Evolutionary conservation across 1,140 invertebrate genomes (phyloP), one percentile per base, ranked within the genome.

Genomic region (Ips nitidus): DNA sequence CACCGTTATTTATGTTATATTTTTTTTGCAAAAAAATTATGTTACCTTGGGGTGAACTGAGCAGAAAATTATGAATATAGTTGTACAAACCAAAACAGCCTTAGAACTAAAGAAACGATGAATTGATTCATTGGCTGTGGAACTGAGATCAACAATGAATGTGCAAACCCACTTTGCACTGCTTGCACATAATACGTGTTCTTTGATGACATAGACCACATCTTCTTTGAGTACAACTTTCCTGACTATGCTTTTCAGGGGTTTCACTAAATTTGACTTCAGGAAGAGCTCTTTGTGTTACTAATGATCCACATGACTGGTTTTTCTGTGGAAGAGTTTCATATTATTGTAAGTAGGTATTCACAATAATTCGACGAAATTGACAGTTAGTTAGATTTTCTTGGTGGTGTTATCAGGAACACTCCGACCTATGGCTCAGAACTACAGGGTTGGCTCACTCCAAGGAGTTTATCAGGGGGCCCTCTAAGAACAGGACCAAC

Each of bases 161-260:
- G 37, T 43, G 59, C 5, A 61, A 37, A 4, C 59, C 57, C 4
- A 61, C 22, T 45, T 61, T 45, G 8, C 22, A 61, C 8, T 47
- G 1, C 1, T 1, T 2, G 3, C 59, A 61, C 36, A 5, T 61
- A 22, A 38, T 43, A 1, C 42, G 8, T 22, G 59, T 61, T 3
- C 41, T 6, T 4, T 61, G 8, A 37, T 61, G 59, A 50, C 59
- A 61, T 4, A 36, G 22, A 4, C n/a, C 59, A 8, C 59, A 61
- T 47, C 41, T 43, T 61, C n/a, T 37, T 36, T 61, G 59, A 2
- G 4, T 45, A 36, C 37, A 58, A 41, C 40, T 3, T 1, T 41
- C 40, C 7, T 40, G 2, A 5, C 1, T 2, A 37, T 61, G 59
- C 4, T 61, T 1, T 38, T 2, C n/a, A 45, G 36, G 1, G 2